These are phyloP conservation scores for Phrynocephalus vlangalii DNA, from an alignment of 2,797 vertebrate species.

Conservation along the genomic window DNA sequence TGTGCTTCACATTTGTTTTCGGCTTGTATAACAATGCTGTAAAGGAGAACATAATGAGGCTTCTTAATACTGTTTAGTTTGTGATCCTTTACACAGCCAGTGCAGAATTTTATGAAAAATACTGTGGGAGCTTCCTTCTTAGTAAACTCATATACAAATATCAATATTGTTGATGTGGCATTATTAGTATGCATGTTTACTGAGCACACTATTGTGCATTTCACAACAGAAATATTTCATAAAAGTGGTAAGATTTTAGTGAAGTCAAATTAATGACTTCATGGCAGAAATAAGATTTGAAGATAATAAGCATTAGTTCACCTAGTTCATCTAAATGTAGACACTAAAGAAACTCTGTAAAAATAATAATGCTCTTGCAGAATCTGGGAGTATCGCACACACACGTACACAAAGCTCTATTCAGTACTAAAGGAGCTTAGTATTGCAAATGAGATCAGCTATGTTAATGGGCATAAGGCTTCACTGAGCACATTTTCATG, in stretches of 20 bases:
- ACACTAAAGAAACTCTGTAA: not conserved
- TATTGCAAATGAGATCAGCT: not conserved
- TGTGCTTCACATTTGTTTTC: not conserved
- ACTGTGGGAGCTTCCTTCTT: not conserved
- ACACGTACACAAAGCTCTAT: not conserved
- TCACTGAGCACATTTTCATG: slow-evolving; percentile 45
- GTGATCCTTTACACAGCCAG: not conserved
- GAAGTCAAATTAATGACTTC: not conserved
- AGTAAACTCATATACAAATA: not conserved
- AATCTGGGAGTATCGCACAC: not conserved
- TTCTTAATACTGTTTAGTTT: not conserved
- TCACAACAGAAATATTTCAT: too few relatives aligned
- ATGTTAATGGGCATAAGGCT: slow-evolving; percentile 25
- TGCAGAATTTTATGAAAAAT: not conserved
- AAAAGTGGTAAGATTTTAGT: not conserved
- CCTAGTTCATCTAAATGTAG: not conserved
- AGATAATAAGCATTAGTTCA: too few relatives aligned
- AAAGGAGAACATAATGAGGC: too few relatives aligned
- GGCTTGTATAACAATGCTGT: not conserved
- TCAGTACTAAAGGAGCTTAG: not conserved
- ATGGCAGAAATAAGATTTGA: not conserved
- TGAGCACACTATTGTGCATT: too few relatives aligned
- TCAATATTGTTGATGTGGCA: too few relatives aligned
- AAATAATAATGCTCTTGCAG: not conserved
- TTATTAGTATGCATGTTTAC: too few relatives aligned